phyloP scores from a whole-genome alignment of 2,888 invertebrate genomes.

The Habroteleia sp. region DNA sequence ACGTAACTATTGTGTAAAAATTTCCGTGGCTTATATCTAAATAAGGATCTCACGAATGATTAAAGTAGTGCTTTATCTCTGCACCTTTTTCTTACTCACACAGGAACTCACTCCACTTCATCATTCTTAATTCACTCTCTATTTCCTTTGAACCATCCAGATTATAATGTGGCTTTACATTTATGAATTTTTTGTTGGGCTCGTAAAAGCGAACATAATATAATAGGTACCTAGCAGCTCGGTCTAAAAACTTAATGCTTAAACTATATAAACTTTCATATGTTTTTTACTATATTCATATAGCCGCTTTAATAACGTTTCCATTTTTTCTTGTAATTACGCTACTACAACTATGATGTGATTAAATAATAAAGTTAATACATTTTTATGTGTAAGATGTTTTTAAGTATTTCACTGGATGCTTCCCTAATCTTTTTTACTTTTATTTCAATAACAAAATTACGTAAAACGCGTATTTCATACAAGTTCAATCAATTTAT shows the following conservation, averaged over 20 bases:
- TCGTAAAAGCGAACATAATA: conserved; percentile 30
- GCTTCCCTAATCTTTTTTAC: conserved; percentile 15
- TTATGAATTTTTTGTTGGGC: conserved; percentile 36
- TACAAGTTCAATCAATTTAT: too few species aligned
- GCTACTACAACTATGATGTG: conserved; percentile 1
- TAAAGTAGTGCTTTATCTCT: conserved; percentile 9
- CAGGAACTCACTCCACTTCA: conserved; percentile 11
- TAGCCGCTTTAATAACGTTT: conserved; percentile 16
- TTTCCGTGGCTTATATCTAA: conserved; percentile 9
- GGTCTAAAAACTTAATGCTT: conserved; percentile 32
- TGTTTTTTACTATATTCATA: conserved; percentile 26
- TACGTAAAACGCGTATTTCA: too few species aligned
- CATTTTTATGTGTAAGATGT: conserved; percentile 2
- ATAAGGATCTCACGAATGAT: conserved; percentile 18
- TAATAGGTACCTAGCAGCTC: conserved; percentile 15
- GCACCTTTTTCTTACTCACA: conserved; percentile 5
- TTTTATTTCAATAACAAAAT: not conserved
- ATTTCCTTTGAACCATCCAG: conserved; percentile 29
- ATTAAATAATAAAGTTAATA: conserved; percentile 29
- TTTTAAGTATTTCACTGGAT: not conserved
- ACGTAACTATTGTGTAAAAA: not conserved
- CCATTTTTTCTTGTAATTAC: conserved; percentile 18
- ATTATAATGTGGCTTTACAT: conserved; percentile 34
- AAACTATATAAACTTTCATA: conserved; percentile 28
- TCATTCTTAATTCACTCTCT: conserved; percentile 41